Percentiles rank a stretch among this genome's conserved stretches.
phyloP scores from a whole-genome alignment of 2,113 vertebrate genomes.

The Saguinus imperator region DNA sequence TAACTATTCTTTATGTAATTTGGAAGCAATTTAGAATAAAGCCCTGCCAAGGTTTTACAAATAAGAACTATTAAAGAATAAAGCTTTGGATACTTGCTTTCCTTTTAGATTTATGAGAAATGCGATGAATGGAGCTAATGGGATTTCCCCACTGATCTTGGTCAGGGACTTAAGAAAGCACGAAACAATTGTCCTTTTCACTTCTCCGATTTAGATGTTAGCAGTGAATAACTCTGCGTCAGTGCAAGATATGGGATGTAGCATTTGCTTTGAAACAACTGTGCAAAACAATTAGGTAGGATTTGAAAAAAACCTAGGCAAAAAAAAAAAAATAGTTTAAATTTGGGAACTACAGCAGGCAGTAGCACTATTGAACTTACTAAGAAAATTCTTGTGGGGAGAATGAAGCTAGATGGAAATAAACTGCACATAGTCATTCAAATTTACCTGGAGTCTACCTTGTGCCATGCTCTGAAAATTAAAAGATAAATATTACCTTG shows the following conservation, averaged over 20 bases:
- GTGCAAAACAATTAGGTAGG: constrained; percentile 43
- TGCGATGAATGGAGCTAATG: constrained; percentile 77
- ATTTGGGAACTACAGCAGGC: background rate
- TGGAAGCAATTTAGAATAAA: constrained; percentile 81
- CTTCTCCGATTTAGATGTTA: constrained; percentile 70
- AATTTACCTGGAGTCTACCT: background rate
- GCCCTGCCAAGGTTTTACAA: constrained; percentile 81
- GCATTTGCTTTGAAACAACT: constrained; percentile 44
- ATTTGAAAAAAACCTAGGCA: background rate
- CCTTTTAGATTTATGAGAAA: constrained; percentile 78
- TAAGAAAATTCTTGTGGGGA: background rate
- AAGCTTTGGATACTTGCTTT: constrained; percentile 79
- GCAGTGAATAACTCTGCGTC: constrained; percentile 58
- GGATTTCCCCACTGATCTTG: constrained; percentile 81
- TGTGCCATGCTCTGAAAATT: background rate
- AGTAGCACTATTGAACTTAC: background rate
- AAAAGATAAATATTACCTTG: background rate
- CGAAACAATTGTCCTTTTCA: constrained; percentile 79
- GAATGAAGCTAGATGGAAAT: background rate
- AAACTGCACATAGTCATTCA: background rate
- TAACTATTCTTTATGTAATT: constrained; percentile 77
- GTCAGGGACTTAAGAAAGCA: constrained; percentile 74
- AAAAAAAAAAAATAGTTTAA: constrained; percentile 8
- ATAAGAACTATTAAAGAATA: constrained; percentile 77
- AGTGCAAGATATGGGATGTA: constrained; percentile 1